These are phyloP conservation scores for Phodopus roborovskii DNA, from an alignment of 2,113 vertebrate genomes.

Conservation along the genomic window DNA sequence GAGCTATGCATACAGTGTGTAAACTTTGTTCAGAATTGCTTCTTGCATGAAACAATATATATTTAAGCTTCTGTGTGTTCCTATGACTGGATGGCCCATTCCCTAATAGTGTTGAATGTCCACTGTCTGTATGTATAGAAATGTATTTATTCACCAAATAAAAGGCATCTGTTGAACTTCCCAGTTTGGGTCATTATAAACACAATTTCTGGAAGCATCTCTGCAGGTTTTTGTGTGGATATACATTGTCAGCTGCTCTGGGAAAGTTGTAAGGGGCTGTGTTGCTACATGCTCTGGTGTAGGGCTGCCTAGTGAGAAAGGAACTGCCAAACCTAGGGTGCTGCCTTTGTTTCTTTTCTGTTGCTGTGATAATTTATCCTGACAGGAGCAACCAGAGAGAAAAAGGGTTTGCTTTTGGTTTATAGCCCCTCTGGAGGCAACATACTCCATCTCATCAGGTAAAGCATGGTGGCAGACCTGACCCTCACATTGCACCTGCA, in stretches of 20 bases:
- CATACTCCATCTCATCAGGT: neutral
- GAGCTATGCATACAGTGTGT: neutral
- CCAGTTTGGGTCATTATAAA: neutral
- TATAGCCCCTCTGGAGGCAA: neutral
- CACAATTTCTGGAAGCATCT: neutral
- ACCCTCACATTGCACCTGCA: neutral
- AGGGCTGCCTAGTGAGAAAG: neutral
- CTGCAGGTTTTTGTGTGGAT: neutral
- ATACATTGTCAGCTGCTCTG: neutral
- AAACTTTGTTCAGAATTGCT: neutral
- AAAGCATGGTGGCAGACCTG: too few relatives aligned
- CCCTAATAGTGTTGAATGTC: neutral
- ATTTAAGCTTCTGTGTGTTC: neutral
- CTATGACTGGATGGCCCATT: neutral
- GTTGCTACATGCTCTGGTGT: neutral
- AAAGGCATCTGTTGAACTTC: neutral
- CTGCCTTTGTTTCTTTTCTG: neutral
- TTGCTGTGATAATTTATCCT: neutral
- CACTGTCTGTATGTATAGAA: neutral
- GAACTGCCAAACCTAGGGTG: neutral
- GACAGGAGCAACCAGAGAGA: neutral
- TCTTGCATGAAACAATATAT: neutral
- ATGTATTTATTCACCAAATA: neutral
- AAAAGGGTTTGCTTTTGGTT: neutral
- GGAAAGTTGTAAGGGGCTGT: too few relatives aligned